Percentiles rank a stretch among this genome's conserved stretches.
These are phyloP conservation scores for Meta bourneti DNA, from an alignment of 2,888 invertebrate species.

Conservation along the genomic window DNA sequence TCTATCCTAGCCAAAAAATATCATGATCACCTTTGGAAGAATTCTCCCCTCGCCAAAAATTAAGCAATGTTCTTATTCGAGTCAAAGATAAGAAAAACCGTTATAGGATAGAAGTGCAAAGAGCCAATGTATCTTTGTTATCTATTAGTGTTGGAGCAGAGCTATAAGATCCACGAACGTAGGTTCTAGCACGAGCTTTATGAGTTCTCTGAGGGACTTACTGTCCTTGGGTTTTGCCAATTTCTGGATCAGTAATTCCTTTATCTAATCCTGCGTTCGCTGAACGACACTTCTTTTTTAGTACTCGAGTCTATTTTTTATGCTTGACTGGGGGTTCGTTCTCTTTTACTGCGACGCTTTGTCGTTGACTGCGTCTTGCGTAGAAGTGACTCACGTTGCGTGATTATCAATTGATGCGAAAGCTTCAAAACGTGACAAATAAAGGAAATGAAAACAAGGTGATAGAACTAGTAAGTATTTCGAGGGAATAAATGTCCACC, in stretches of 20 bases:
- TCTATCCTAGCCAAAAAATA: no score
- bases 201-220: slow-evolving; percentile 50
- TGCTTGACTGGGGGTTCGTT: slow-evolving; percentile 20
- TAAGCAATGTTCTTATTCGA: neutral
- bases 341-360: neutral
- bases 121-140: slow-evolving; percentile 38
- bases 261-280: slow-evolving; percentile 60
- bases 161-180: slow-evolving; percentile 6
- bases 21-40: no score
- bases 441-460: no score
- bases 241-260: slow-evolving; percentile 58
- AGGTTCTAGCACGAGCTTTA: slow-evolving; percentile 55
- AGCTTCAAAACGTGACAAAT: no score
- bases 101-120: neutral
- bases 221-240: slow-evolving; percentile 50
- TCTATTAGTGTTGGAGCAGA: slow-evolving; percentile 25
- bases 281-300: slow-evolving; percentile 41
- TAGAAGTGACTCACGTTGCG: neutral
- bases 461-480: no score
- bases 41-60: neutral
- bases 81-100: slow-evolving; percentile 1
- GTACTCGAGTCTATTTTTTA: slow-evolving; percentile 6
- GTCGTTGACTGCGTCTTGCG: neutral
- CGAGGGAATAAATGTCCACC: no score
- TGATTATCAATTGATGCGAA: no score